These are phyloP conservation scores for Acleris sparsana DNA, from an alignment of 2,888 invertebrate genomes.

Conservation along the genomic window DNA sequence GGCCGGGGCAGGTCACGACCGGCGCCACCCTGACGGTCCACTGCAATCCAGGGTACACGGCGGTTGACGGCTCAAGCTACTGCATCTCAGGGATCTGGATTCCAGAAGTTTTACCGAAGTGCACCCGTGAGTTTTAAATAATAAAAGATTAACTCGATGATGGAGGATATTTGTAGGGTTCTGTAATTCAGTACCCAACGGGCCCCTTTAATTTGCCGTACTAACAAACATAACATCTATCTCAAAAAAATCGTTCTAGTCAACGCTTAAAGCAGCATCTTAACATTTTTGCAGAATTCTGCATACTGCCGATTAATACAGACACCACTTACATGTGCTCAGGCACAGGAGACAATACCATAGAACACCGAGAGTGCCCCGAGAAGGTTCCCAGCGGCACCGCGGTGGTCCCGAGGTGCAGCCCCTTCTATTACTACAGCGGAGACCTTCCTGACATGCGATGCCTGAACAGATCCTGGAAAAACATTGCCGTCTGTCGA, in stretches of 20 bases:
- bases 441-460: not conserved
- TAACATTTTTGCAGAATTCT: no score
- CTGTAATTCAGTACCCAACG: no score
- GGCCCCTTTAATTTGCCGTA: no score
- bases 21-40: not conserved
- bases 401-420: not conserved
- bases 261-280: no score
- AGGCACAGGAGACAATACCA: no score
- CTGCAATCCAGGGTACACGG: not conserved
- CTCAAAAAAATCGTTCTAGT: no score
- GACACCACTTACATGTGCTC: no score
- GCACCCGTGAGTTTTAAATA: not conserved
- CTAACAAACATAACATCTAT: no score
- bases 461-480: constrained; percentile 5
- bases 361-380: not conserved
- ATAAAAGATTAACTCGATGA: no score
- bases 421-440: not conserved
- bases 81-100: not conserved
- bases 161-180: no score
- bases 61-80: not conserved
- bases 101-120: not conserved
- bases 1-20: no score
- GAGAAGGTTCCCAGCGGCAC: constrained; percentile 1
- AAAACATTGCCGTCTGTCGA: not conserved
- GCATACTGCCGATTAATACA: no score